These are phyloP conservation scores for Panagrolaimus sp. DNA, from an alignment of 1,140 invertebrate genomes.

Conservation along the genomic window DNA sequence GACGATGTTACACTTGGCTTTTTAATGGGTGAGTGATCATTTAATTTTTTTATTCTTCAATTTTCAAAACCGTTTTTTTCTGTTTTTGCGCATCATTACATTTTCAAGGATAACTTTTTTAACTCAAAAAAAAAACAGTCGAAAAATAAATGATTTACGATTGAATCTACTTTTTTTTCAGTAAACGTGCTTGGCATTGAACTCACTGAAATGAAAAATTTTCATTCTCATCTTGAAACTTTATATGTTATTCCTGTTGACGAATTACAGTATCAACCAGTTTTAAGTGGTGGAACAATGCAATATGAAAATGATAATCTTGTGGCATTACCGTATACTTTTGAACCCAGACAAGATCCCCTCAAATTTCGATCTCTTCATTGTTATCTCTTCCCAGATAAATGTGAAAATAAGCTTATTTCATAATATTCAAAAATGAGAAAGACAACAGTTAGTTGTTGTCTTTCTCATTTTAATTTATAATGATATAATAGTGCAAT, in stretches of 20 bases:
- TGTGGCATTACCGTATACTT: conserved; percentile 5
- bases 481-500: too few relatives aligned
- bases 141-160: neutral
- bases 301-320: neutral
- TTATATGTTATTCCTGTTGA: conserved; percentile 10
- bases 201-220: conserved; percentile 80
- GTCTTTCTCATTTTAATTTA: too few relatives aligned
- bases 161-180: conserved; percentile 61
- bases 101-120: conserved; percentile 16
- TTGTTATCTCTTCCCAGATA: neutral
- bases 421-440: too few relatives aligned
- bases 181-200: conserved; percentile 81
- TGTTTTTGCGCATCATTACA: conserved; percentile 25
- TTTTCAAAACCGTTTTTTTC: conserved; percentile 25
- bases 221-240: conserved; percentile 86
- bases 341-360: neutral
- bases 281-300: neutral
- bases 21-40: conserved; percentile 74
- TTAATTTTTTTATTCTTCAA: neutral
- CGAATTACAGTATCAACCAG: conserved; percentile 6
- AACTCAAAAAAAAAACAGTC: conserved; percentile 14
- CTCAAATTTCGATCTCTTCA: conserved; percentile 3
- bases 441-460: too few relatives aligned
- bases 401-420: too few relatives aligned
- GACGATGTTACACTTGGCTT: conserved; percentile 97